Evolutionary conservation across 2,113 vertebrate species (phyloP).

Genomic region (Lepisosteus oculatus): DNA sequence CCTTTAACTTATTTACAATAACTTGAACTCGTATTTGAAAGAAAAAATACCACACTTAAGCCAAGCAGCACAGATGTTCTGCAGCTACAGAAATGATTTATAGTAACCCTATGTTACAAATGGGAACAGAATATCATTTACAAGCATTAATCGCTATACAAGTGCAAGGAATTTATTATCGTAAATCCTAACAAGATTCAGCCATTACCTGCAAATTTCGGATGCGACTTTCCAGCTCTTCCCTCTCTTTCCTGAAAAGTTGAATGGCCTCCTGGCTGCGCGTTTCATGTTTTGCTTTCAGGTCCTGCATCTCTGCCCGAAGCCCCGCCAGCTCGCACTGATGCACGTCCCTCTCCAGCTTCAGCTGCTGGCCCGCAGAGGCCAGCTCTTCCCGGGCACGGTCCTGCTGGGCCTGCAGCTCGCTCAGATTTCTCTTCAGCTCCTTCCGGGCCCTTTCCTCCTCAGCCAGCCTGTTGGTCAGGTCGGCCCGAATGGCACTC

Average conservation of each 20-base stretch:
- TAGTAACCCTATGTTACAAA: too few relatives aligned
- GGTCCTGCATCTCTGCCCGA: conserved; percentile 57
- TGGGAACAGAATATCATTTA: too few relatives aligned
- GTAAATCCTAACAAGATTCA: not conserved
- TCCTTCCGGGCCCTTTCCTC: conserved; percentile 73
- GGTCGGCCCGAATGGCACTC: conserved; percentile 67
- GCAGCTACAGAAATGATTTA: too few relatives aligned
- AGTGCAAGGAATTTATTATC: too few relatives aligned
- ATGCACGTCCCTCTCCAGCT: conserved; percentile 81
- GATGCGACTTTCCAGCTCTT: conserved; percentile 68
- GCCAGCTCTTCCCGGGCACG: conserved; percentile 65
- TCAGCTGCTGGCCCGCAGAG: conserved; percentile 71
- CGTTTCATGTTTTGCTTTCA: conserved; percentile 67
- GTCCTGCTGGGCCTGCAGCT: conserved; percentile 64
- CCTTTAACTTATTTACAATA: too few relatives aligned
- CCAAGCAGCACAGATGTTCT: too few relatives aligned
- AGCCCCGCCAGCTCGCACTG: conserved; percentile 72
- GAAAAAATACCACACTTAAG: too few relatives aligned
- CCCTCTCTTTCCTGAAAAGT: conserved; percentile 71
- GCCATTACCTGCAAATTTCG: conserved; percentile 72
- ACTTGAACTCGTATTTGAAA: too few relatives aligned
- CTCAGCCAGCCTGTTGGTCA: conserved; percentile 66
- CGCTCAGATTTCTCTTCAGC: conserved; percentile 57
- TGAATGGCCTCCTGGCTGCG: conserved; percentile 68
- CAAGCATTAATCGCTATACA: too few relatives aligned